A percentile compares a stretch with the other conserved stretches of the same genome.
These are phyloP conservation scores for Aspidiotus rigidus DNA, from an alignment of 2,888 invertebrate species.

Conservation along the genomic window DNA sequence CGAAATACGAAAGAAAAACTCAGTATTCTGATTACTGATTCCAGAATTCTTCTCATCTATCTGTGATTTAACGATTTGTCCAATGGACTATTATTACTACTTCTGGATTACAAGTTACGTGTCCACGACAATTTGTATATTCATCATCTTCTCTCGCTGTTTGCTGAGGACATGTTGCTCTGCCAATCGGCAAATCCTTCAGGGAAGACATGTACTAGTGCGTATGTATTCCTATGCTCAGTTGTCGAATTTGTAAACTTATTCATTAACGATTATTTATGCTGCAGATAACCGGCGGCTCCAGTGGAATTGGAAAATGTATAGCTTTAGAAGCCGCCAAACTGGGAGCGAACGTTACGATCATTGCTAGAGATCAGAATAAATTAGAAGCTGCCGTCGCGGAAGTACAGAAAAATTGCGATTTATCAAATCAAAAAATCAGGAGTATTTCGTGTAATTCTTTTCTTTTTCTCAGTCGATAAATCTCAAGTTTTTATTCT, in stretches of 20 bases:
- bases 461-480: neutral
- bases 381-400: slow-evolving; percentile 56
- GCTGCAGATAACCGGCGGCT: slow-evolving; percentile 75
- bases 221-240: neutral
- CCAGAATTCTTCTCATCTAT: no score
- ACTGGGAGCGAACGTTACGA: slow-evolving; percentile 79
- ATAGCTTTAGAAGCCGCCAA: slow-evolving; percentile 66
- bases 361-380: slow-evolving; percentile 71
- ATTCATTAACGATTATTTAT: neutral
- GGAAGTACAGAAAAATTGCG: slow-evolving; percentile 49
- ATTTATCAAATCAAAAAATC: slow-evolving; percentile 51
- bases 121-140: neutral
- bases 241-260: neutral
- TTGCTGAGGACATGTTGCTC: neutral
- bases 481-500: neutral
- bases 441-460: slow-evolving; percentile 49
- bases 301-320: slow-evolving; percentile 88
- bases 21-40: no score
- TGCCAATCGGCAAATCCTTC: neutral
- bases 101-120: neutral
- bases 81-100: neutral
- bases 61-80: no score
- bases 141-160: neutral
- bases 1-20: no score
- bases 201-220: neutral